A percentile compares a stretch with the other conserved stretches of the same genome.
Evolutionary conservation across 1,140 invertebrate species (phyloP).

Genomic region (Aphelinus atriplicis): DNA sequence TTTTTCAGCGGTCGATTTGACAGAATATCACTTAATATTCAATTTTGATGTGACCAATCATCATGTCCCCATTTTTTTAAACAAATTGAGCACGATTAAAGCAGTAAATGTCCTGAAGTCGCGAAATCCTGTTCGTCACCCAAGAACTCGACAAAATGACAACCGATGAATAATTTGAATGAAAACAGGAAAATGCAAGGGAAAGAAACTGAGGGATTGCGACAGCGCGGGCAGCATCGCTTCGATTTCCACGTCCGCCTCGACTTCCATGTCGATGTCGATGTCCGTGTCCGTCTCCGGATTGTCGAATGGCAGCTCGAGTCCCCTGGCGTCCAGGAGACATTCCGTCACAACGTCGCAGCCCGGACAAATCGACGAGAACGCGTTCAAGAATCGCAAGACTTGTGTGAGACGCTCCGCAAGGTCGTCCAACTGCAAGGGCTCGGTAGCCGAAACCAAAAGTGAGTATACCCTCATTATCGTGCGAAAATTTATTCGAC

Average conservation of each 20-base stretch:
- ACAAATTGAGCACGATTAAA: too few relatives aligned
- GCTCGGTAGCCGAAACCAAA: conserved; percentile 61
- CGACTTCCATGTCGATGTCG: conserved; percentile 82
- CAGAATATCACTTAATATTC: too few relatives aligned
- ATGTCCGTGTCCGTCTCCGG: conserved; percentile 81
- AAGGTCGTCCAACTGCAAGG: conserved; percentile 72
- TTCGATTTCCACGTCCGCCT: conserved; percentile 74
- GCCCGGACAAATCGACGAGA: conserved; percentile 72
- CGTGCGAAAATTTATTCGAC: too few relatives aligned
- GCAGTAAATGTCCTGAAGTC: too few relatives aligned
- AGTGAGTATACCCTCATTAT: conserved; percentile 36
- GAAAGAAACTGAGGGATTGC: conserved; percentile 57
- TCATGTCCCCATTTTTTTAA: too few relatives aligned
- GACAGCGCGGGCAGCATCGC: conserved; percentile 65
- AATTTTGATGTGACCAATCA: too few relatives aligned
- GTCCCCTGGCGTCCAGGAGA: conserved; percentile 79
- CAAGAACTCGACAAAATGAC: neutral
- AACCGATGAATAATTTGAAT: conserved; percentile 43
- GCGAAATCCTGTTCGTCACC: too few relatives aligned
- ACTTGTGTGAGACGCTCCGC: conserved; percentile 80
- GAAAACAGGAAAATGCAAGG: conserved; percentile 58
- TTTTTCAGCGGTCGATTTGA: too few relatives aligned
- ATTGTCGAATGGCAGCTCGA: conserved; percentile 80
- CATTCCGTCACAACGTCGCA: conserved; percentile 82
- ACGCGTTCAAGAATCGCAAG: conserved; percentile 76